Base-by-base conservation (phyloP, 2,113 vertebrate genomes). In the Nannospalax galili region DNA sequence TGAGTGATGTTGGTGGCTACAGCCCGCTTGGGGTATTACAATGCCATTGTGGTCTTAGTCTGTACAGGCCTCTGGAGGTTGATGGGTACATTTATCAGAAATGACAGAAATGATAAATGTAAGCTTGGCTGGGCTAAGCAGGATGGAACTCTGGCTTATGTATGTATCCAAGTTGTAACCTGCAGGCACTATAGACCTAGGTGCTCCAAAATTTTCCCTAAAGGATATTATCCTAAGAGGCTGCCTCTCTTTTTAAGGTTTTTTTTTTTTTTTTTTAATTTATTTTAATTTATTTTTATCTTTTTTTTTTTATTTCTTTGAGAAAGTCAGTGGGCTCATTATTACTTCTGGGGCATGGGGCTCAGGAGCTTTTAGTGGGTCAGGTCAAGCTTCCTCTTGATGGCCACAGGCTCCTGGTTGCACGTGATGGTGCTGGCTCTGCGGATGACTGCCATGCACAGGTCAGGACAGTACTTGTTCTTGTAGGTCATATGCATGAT, bases 21-120 rank as follows among this genome's bases (percentile, higher is more conserved):
- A 52, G 12, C 35, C 20, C 26, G 67, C 65, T 1, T 77, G 72
- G 67, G n/a, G 52, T 45, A 11, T 52, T 5, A 30, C 32, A 3
- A 48, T 37, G 32, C 79, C 62, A 1, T 72, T 88, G 64, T 62
- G n/a, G 65, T 64, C 56, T 84, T 72, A 32, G 84, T 26, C 19
- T 58, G 35, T 24, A 26, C 62, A 65, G 73, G 62, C 77, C 73
- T 86, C 73, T 7, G 11, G 72, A 84, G 65, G n/a, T 60, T 9
- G 37, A 52, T 7, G 10, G 72, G n/a, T 65, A 45, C 48, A 24
- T 91, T 73, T 77, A 32, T 90, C 67, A 5, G 19, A 81, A 40
- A 56, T 73, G 73, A 81, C 56, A 20, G 62, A 84, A 65, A 78
- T 48, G 93, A 80, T 82, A 60, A 26, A 28, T 89, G 95, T 88